Base-by-base conservation (phyloP, 1,140 invertebrate species). In the Metaphire vulgaris region DNA sequence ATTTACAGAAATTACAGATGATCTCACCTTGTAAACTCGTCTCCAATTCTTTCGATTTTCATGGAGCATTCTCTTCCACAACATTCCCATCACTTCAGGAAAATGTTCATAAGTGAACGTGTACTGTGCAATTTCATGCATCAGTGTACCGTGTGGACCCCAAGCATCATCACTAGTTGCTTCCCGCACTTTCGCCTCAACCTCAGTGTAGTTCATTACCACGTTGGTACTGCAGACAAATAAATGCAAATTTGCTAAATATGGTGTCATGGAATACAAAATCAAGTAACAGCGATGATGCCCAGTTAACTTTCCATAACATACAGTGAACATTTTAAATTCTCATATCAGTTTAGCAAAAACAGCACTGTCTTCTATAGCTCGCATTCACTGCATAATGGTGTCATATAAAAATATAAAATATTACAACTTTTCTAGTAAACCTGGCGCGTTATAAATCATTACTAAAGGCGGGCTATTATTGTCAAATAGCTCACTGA, bases 201-300 rank as follows among this genome's bases (percentile, higher is more conserved):
- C 93, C 87, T 99, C 97, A 64, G 97, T 98, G 86, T 99, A 99
- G 88, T 99, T 99, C 96, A 99, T 99, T 65, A 99, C 96, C 81
- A 99, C 95, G 90, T 99, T 99, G 81, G 97, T 98, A 80, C 96
- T 98, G 86, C 29, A 81, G 78, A 74, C 75, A 75, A 33, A 74
- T 69, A 74, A 32, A 32, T 73, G 33, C 21, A 56, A 56, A 56
- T 12, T 21, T 56, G 41, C 21, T 56, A 56, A 56, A 56, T n/a
- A n/a, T n/a, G n/a, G n/a, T n/a, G n/a, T n/a, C n/a, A n/a, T n/a
- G n/a, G n/a, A n/a, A n/a, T n/a, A n/a, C n/a, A n/a, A n/a, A n/a
- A n/a, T n/a, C n/a, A n/a, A n/a, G n/a, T n/a, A n/a, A n/a, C n/a
- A n/a, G n/a, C n/a, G n/a, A n/a, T n/a, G n/a, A n/a, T n/a, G n/a